These are phyloP conservation scores for Bergia sp. DNA, from an alignment of 92 coral and sea anemone species.

Conservation along the genomic window DNA sequence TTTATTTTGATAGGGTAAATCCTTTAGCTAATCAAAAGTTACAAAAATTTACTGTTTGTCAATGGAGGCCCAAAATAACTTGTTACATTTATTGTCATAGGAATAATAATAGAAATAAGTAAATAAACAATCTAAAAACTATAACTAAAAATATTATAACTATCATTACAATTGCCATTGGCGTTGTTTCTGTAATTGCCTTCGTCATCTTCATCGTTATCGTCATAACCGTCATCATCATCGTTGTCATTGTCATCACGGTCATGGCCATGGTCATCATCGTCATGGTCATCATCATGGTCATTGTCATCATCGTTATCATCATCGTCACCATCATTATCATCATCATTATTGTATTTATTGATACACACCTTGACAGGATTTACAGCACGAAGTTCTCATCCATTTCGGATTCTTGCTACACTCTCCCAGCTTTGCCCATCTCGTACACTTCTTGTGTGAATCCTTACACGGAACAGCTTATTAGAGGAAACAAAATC, in stretches of 20 bases:
- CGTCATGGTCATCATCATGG: background rate
- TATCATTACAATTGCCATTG: background rate
- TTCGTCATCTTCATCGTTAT: background rate
- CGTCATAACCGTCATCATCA: background rate
- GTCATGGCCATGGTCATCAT: background rate
- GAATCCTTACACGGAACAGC: slow-evolving; percentile 17
- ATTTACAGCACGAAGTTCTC: slow-evolving; percentile 4
- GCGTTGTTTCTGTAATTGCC: background rate
- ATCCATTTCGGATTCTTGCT: background rate
- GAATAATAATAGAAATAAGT: too few relatives aligned
- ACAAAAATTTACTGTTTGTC: too few relatives aligned
- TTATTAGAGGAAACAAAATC: background rate
- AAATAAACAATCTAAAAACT: too few relatives aligned
- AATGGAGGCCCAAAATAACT: too few relatives aligned
- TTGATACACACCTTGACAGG: slow-evolving; percentile 18
- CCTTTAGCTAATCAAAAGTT: too few relatives aligned
- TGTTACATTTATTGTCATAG: too few relatives aligned
- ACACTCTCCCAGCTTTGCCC: slow-evolving; percentile 36
- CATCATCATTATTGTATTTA: background rate
- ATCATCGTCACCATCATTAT: background rate
- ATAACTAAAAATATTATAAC: background rate
- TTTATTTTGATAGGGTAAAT: too few relatives aligned
- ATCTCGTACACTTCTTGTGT: slow-evolving; percentile 3
- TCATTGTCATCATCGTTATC: background rate
- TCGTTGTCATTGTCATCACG: background rate